Base-by-base conservation (phyloP, 2,888 invertebrate genomes). In the Eupithecia inturbata region DNA sequence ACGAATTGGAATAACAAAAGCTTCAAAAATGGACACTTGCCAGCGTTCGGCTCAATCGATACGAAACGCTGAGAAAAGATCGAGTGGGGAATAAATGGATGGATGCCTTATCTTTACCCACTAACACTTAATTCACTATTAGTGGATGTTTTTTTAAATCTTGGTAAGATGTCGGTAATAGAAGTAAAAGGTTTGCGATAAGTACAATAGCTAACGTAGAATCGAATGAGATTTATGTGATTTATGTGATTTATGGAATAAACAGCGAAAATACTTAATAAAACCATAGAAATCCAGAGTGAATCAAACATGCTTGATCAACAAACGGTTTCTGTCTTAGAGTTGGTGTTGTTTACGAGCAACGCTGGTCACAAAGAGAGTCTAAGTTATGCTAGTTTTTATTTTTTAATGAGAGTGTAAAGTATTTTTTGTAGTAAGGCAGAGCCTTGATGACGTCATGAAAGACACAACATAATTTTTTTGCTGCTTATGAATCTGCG, bases 1-100 rank as follows among this genome's bases (percentile, higher is more conserved):
- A 83, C 80, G 81, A 84, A 85, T 86, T 83, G 82, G 83, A 85
- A 86, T 87, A 87, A 88, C 86, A 88, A 88, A 89, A 87, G 85
- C 81, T 81, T 81, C 77, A 80, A 82, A 83, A 85, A 87, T 90
- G 90, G 89, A 88, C 86, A 85, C 83, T 88, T 86, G 89, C 88
- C 89, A 89, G 87, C 81, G 83, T 78, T 82, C 80, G 76, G 75
- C 79, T 80, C 82, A 86, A 89, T 89, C 89, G 87, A 89, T 89
- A 87, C 79, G 80, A 80, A 80, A 78, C 80, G 81, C 78, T 71
- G 76, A 83, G 82, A 84, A 86, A 84, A 84, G 83, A 85, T 84
- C 83, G 79, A 68, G 72, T 71, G n/a, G 31, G 33, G 36, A 68
- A 62, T 62, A 62, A 1, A 60, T 28, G 36, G 39, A 39, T 22